phyloP scores from a whole-genome alignment of 2,797 vertebrate genomes.

The Acanthis flammea region DNA sequence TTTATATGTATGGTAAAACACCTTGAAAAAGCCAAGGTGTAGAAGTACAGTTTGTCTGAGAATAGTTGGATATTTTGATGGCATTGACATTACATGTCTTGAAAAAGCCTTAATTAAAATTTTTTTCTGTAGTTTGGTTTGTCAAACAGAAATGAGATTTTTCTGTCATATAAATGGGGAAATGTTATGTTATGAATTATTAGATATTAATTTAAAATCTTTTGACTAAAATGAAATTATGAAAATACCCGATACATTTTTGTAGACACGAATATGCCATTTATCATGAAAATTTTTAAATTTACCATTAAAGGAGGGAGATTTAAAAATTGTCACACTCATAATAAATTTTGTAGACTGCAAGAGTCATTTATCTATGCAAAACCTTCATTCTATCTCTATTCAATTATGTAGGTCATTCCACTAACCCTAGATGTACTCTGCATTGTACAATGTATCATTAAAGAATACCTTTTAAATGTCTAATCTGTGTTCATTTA shows the following conservation, averaged over 20 bases:
- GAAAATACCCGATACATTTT: not conserved
- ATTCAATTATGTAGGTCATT: not conserved
- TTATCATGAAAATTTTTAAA: not conserved
- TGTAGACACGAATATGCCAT: not conserved
- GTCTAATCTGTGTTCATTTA: slow-evolving; percentile 23
- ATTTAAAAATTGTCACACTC: not conserved
- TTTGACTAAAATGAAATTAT: not conserved
- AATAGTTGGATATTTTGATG: not conserved
- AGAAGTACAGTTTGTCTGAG: not conserved
- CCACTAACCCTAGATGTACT: not conserved
- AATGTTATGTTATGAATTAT: not conserved
- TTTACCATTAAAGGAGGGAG: not conserved
- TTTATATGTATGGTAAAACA: not conserved
- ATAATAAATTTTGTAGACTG: not conserved
- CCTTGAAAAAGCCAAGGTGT: not conserved
- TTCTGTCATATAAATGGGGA: not conserved
- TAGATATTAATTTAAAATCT: not conserved
- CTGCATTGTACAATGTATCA: not conserved
- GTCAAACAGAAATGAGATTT: not conserved
- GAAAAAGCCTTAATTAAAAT: not conserved
- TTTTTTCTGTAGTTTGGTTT: not conserved
- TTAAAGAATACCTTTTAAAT: slow-evolving; percentile 8
- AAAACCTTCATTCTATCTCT: not conserved
- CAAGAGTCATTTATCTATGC: not conserved
- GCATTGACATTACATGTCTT: not conserved